Percentiles rank a stretch among this genome's conserved stretches.
phyloP scores from a whole-genome alignment of 1,140 invertebrate species.

The Drosophila pseudoobscura region DNA sequence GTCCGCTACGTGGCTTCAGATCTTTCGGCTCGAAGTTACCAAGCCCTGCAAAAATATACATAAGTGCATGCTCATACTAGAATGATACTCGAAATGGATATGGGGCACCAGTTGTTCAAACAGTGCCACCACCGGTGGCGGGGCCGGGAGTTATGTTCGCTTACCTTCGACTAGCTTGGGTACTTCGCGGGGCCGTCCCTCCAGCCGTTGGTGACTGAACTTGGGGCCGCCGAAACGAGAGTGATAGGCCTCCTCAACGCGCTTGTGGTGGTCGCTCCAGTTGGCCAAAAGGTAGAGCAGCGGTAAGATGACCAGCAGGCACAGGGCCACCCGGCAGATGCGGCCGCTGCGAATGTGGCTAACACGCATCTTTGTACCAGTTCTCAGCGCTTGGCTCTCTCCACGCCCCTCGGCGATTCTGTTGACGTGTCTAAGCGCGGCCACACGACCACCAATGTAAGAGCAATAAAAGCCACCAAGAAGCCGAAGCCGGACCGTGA shows the following conservation, averaged over 20 bases:
- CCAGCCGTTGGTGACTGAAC: conserved; percentile 66
- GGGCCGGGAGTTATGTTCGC: conserved; percentile 1
- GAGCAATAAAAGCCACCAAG: conserved; percentile 21
- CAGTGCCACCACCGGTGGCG: conserved; percentile 4
- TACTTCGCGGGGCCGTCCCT: conserved; percentile 68
- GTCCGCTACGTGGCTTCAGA: conserved; percentile 86
- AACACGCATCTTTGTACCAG: conserved; percentile 65
- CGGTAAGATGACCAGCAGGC: conserved; percentile 74
- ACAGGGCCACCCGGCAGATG: conserved; percentile 76
- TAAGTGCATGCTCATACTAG: background rate
- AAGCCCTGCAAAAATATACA: conserved; percentile 67
- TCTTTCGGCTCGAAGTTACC: conserved; percentile 89
- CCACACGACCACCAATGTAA: conserved; percentile 12
- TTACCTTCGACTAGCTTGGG: conserved; percentile 79
- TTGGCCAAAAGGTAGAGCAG: conserved; percentile 83
- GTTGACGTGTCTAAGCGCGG: conserved; percentile 63
- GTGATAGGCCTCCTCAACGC: conserved; percentile 73
- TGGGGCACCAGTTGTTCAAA: conserved; percentile 32
- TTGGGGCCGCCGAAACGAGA: conserved; percentile 64
- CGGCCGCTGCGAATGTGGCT: conserved; percentile 82
- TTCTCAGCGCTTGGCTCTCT: background rate
- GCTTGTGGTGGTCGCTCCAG: conserved; percentile 80
- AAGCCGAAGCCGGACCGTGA: conserved; percentile 10
- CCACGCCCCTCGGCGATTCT: conserved; percentile 15
- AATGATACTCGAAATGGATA: background rate